These are phyloP conservation scores for Heliconius cydno DNA, from an alignment of 2,888 invertebrate genomes.

Conservation along the genomic window DNA sequence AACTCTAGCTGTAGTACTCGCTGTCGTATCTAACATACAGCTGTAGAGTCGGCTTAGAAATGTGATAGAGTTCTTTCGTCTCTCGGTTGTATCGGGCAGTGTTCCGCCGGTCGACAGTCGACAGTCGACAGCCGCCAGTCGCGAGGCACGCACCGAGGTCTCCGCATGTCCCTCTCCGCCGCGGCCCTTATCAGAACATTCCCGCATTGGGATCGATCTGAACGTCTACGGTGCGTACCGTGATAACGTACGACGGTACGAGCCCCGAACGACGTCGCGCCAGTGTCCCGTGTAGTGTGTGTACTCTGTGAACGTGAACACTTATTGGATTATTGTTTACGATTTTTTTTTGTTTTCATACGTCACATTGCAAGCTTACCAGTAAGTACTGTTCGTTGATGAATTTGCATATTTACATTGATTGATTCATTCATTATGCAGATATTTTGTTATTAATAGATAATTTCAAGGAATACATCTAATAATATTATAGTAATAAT, in stretches of 20 bases:
- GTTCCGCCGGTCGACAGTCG: slow-evolving; percentile 28
- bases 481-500: too few relatives aligned
- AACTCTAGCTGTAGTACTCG: slow-evolving; percentile 35
- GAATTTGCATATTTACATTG: slow-evolving; percentile 7
- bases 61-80: slow-evolving; percentile 41
- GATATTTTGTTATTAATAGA: not conserved
- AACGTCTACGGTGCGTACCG: slow-evolving; percentile 60
- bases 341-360: slow-evolving; percentile 42
- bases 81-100: slow-evolving; percentile 36
- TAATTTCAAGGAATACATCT: not conserved
- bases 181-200: slow-evolving; percentile 71
- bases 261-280: slow-evolving; percentile 68
- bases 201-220: slow-evolving; percentile 78
- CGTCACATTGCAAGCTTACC: slow-evolving; percentile 35
- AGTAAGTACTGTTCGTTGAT: slow-evolving; percentile 39
- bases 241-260: slow-evolving; percentile 59
- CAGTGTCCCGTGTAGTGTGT: slow-evolving; percentile 62
- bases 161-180: slow-evolving; percentile 54
- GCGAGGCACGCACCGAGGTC: slow-evolving; percentile 71
- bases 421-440: not conserved
- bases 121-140: slow-evolving; percentile 56
- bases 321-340: slow-evolving; percentile 52
- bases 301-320: slow-evolving; percentile 57
- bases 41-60: slow-evolving; percentile 25
- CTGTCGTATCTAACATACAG: slow-evolving; percentile 29